Base-by-base conservation (phyloP, 2,797 vertebrate species). In the Myotis vivesi region DNA sequence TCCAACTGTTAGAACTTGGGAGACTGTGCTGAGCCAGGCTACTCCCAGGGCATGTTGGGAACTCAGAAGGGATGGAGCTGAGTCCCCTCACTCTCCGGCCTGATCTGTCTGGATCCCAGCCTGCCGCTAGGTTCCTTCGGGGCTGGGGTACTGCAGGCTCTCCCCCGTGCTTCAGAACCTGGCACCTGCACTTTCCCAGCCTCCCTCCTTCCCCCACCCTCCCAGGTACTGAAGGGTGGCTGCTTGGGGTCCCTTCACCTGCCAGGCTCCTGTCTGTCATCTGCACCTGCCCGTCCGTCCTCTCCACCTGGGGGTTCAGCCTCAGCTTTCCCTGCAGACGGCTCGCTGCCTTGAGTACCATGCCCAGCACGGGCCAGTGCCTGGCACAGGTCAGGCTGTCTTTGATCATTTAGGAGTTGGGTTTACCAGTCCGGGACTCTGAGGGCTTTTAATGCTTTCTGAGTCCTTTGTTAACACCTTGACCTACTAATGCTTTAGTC, bases 201-300 rank as follows among this genome's bases (percentile, higher is more conserved):
- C 12, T 6, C 10, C 20, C 30, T 13, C 15, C 59, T 33, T 5
- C 7, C 6, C 2, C 8, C 15, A 7, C 2, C 19, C 1, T 9
- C 55, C 10, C 9, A 2, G 41, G 4, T 17, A 13, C 33, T 53
- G 10, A 46, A 81, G 41, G n/a, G 4, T 72, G 9, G 62, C 30
- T 73, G 8, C 46, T 41, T 0, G 20, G 6, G 8, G 23, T 30
- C 12, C 33, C 30, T 25, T 71, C 33, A 38, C 44, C 44, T 90
- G 30, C 51, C 30, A 62, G 28, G 17, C 23, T 80, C 16, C 38
- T 55, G 2, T 28, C 71, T 59, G 17, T 72, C 59, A 17, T 15
- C 17, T 73, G 46, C 2, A 36, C 38, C 79, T 44, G 53, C 7
- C 11, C 0, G 13, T 10, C 4, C 49, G 44, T 41, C 55, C 66